A percentile compares a stretch with the other conserved stretches of the same genome.
Evolutionary conservation across 92 coral and sea anemone genomes (phyloP).

Genomic region (Paragorgia papillata): DNA sequence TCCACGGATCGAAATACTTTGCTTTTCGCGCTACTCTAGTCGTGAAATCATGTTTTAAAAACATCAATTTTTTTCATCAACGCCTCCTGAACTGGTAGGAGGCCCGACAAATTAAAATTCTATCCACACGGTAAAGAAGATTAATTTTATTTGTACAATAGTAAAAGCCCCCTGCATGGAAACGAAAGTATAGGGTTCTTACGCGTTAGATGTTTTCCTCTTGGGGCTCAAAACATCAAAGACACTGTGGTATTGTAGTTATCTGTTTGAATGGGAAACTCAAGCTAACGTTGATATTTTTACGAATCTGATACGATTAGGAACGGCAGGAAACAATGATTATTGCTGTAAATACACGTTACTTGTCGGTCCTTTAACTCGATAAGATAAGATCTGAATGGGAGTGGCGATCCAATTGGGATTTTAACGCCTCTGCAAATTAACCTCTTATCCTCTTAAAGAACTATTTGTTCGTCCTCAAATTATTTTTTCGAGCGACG

Average conservation of each 20-base stretch:
- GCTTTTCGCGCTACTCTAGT: not conserved
- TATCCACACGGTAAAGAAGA: constrained; percentile 45
- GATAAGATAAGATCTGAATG: constrained; percentile 40
- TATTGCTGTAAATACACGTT: constrained; percentile 18
- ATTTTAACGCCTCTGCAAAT: constrained; percentile 47
- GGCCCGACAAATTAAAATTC: constrained; percentile 51
- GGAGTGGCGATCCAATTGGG: constrained; percentile 52
- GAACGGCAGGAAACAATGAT: constrained; percentile 41
- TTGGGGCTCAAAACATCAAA: constrained; percentile 24
- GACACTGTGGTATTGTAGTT: constrained; percentile 43
- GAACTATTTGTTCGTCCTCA: constrained; percentile 33
- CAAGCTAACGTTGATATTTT: constrained; percentile 23
- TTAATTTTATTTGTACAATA: constrained; percentile 47
- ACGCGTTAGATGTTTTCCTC: constrained; percentile 34
- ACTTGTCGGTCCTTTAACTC: constrained; percentile 17
- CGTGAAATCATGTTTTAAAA: not conserved
- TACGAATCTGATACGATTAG: constrained; percentile 23
- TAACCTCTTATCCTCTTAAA: constrained; percentile 45
- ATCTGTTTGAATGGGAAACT: constrained; percentile 8
- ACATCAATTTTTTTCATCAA: constrained; percentile 38
- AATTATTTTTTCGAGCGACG: not conserved
- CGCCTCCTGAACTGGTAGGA: constrained; percentile 49
- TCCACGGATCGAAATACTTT: not conserved
- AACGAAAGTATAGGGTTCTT: constrained; percentile 36
- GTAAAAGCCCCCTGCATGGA: constrained; percentile 49